A percentile compares a stretch with the other conserved stretches of the same genome.
Conservation (phyloP, 2,113 vertebrate species). For the Malurus elegans region DNA sequence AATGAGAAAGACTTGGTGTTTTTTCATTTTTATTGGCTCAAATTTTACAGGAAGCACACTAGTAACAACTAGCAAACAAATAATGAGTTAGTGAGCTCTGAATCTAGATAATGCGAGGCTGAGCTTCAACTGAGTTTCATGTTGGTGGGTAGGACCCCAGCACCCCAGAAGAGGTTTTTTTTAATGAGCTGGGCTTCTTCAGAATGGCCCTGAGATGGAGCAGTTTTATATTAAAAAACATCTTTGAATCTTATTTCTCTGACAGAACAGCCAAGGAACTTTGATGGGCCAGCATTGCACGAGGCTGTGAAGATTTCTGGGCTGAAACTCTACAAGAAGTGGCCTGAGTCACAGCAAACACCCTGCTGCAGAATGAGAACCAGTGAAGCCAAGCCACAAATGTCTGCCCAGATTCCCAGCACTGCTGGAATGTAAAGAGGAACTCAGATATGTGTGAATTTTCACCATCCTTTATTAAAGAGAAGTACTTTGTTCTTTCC, state of each 20-base stretch:
- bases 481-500: background rate
- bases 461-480: background rate
- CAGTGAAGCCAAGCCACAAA: background rate
- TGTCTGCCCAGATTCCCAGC: background rate
- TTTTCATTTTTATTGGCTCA: background rate
- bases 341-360: background rate
- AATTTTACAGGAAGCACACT: background rate
- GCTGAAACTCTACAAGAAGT: background rate
- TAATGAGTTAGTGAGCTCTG: background rate
- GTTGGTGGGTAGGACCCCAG: fast-evolving
- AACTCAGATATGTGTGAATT: background rate
- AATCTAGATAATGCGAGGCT: background rate
- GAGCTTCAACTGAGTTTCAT: background rate
- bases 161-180: background rate
- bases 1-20: background rate
- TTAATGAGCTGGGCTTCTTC: background rate
- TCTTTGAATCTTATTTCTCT: background rate
- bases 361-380: background rate
- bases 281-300: background rate
- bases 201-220: background rate
- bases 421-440: background rate
- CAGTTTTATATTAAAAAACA: background rate
- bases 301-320: background rate
- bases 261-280: background rate
- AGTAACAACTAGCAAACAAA: background rate